Evolutionary conservation across 2,113 vertebrate genomes (phyloP), one percentile per base, ranked within the genome.

Genomic region (Hydrochoerus hydrochaeris): DNA sequence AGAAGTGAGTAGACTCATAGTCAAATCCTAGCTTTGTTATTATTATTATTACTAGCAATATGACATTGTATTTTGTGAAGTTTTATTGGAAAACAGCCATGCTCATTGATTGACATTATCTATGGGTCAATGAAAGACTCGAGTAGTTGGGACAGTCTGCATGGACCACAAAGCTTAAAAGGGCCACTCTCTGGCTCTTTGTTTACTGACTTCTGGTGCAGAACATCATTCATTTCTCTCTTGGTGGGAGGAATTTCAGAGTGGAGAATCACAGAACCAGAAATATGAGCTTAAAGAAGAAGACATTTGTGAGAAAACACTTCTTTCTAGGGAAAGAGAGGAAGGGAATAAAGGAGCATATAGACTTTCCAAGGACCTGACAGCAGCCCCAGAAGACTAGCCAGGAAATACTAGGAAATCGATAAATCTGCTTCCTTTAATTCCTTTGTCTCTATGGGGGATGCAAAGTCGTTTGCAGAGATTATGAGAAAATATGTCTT

Each of bases 401-500:
- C 86, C 95, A 96, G 63, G 84, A 95, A 85, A 87, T 96, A 85
- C 90, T 95, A 96, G 90, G 54, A 96, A 90, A 92, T 88, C 1
- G 2, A 92, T 97, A 97, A 96, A 97, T 97, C 85, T 96, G 63
- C 65, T 90, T 81, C 63, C 77, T 97, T 95, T 95, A 96, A 94
- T 95, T 97, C 84, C 81, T 95, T 75, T 82, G 58, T 93, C 88
- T 97, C 95, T 96, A 54, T 19, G 8, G 94, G 52, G 92, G 58
- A 92, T 96, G 81, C 46, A 81, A 95, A 92, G 32, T 77, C 26
- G 3, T 97, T 98, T 97, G 86, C 81, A 97, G 95, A 98, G 95
- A 97, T 97, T 97, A 96, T 97, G 90, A 95, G 96, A 91, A 97
- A 97, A 93, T 96, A 92, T 89, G 95, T 88, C 83, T 71, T 92